Evolutionary conservation across 2,888 invertebrate species (phyloP).

Genomic region (Heteromurus nitidus): DNA sequence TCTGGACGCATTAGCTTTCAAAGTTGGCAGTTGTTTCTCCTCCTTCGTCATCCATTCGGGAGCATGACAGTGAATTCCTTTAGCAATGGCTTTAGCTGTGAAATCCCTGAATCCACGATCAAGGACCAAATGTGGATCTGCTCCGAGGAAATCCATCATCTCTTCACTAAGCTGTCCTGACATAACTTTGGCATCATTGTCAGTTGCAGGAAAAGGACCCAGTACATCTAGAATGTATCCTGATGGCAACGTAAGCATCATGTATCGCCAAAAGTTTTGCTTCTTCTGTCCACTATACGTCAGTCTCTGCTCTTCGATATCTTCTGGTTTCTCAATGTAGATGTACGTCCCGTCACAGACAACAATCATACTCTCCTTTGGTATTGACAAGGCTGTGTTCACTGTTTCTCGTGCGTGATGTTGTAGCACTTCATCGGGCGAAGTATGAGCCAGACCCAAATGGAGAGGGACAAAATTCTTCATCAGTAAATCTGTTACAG

Average conservation of each 20-base stretch:
- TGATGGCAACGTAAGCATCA: conserved; percentile 21
- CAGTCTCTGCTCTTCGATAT: neutral
- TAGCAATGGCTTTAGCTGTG: too few relatives aligned
- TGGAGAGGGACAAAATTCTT: conserved; percentile 20
- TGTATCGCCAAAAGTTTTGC: neutral
- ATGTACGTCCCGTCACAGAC: conserved; percentile 41
- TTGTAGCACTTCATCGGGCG: neutral
- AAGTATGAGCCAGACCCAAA: conserved; percentile 24
- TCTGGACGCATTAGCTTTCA: too few relatives aligned
- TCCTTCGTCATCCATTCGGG: neutral
- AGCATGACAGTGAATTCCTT: neutral
- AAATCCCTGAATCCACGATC: conserved; percentile 25
- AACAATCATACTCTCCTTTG: neutral
- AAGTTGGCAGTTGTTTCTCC: too few relatives aligned
- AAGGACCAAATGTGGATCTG: neutral
- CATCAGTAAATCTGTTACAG: conserved; percentile 11
- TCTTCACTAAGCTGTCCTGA: neutral
- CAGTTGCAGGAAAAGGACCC: neutral
- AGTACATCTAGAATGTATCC: neutral
- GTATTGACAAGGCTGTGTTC: neutral
- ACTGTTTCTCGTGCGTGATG: neutral
- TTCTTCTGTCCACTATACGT: conserved; percentile 29
- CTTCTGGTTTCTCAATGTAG: conserved; percentile 11
- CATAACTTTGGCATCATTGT: neutral
- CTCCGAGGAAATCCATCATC: neutral